These are phyloP conservation scores for Chaetura pelagica DNA, from an alignment of 2,113 vertebrate genomes.

Conservation along the genomic window DNA sequence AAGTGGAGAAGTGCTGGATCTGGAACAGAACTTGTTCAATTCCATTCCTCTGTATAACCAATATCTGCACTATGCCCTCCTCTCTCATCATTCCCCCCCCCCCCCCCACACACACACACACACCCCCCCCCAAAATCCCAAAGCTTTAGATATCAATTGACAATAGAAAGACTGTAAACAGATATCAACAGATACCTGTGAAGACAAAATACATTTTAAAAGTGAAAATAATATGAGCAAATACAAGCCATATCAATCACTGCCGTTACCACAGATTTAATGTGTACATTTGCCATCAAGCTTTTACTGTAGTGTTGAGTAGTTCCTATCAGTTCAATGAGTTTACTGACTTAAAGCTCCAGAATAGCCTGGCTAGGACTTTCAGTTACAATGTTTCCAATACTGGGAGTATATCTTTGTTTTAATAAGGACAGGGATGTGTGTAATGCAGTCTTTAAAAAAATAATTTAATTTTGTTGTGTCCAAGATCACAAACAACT, in stretches of 20 bases:
- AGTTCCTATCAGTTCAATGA: not conserved
- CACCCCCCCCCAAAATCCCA: not conserved
- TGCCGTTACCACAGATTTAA: not conserved
- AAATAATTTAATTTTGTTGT: not conserved
- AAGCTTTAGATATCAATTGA: rapidly evolving
- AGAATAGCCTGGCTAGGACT: not conserved
- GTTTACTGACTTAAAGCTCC: not conserved
- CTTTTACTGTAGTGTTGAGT: not conserved
- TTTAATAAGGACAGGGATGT: not conserved
- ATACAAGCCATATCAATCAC: not conserved
- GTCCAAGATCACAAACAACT: not conserved
- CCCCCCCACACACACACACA: too few species aligned
- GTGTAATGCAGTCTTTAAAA: not conserved
- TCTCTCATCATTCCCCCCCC: too few species aligned
- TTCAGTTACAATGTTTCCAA: not conserved
- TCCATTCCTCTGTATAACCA: not conserved
- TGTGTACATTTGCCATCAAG: not conserved
- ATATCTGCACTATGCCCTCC: too few species aligned
- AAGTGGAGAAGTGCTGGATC: not conserved
- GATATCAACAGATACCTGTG: not conserved
- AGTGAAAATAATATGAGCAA: not conserved
- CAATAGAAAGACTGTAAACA: not conserved
- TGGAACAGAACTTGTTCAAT: not conserved
- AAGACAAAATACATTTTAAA: not conserved
- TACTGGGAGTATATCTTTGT: not conserved